phyloP scores from a whole-genome alignment of 2,888 invertebrate genomes.

The Athalia cordata region DNA sequence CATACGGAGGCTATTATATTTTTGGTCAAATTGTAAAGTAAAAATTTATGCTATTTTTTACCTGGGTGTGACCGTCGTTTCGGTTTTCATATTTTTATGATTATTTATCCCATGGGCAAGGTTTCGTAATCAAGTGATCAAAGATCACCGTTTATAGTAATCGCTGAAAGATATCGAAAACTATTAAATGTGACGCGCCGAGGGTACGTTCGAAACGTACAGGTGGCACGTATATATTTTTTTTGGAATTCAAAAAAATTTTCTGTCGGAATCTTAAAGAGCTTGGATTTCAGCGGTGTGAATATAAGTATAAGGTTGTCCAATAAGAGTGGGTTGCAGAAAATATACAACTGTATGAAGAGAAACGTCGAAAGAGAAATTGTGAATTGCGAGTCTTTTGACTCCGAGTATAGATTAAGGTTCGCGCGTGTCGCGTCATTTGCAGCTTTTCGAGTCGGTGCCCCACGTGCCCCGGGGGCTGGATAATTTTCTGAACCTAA shows the following conservation, averaged over 20 bases:
- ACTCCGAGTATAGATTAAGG: background rate
- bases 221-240: background rate
- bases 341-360: background rate
- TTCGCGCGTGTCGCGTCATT: slow-evolving; percentile 31
- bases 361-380: background rate
- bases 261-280: too few species aligned
- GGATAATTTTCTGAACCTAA: slow-evolving; percentile 59
- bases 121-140: background rate
- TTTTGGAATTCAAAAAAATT: background rate
- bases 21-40: background rate
- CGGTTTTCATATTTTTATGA: background rate
- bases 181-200: background rate
- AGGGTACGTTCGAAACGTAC: background rate
- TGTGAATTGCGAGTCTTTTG: slow-evolving; percentile 5
- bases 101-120: slow-evolving; percentile 8
- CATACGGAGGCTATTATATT: background rate
- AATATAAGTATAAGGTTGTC: too few species aligned
- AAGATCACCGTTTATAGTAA: background rate
- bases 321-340: too few species aligned
- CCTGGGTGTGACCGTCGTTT: too few species aligned
- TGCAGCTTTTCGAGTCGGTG: background rate
- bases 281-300: too few species aligned
- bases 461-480: slow-evolving; percentile 54
- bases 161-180: background rate
- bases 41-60: background rate